phyloP scores from a whole-genome alignment of 2,888 invertebrate genomes.

The Nasonovia ribisnigri region DNA sequence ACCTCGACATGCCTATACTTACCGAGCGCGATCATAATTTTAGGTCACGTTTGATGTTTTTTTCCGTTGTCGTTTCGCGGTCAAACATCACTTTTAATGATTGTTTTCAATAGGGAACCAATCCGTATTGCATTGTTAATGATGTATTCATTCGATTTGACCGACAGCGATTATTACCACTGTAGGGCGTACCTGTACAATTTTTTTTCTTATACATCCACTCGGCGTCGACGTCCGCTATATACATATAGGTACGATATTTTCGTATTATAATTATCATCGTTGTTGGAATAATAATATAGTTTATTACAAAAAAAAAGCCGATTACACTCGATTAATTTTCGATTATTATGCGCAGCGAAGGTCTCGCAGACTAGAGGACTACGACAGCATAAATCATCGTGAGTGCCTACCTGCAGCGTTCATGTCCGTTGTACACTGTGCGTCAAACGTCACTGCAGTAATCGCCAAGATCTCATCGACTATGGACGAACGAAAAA shows the following conservation, averaged over 20 bases:
- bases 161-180: background rate
- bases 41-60: constrained; percentile 28
- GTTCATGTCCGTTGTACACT: background rate
- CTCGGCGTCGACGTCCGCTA: background rate
- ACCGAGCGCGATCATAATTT: background rate
- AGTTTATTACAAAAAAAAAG: constrained; percentile 14
- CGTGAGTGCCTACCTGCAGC: background rate
- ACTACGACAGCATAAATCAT: constrained; percentile 17
- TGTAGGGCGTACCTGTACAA: constrained; percentile 1
- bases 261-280: background rate
- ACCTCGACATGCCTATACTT: background rate
- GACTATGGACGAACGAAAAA: background rate
- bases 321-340: constrained; percentile 12
- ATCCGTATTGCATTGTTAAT: constrained; percentile 33
- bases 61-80: constrained; percentile 27
- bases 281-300: background rate
- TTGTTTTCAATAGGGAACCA: constrained; percentile 18
- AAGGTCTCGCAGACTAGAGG: background rate
- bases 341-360: background rate
- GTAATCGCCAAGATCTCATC: background rate
- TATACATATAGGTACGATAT: background rate
- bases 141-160: constrained; percentile 23
- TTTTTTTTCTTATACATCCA: background rate
- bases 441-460: background rate
- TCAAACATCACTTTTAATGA: constrained; percentile 14